phyloP scores from a whole-genome alignment of 2,113 vertebrate genomes.

The Hylia prasina region DNA sequence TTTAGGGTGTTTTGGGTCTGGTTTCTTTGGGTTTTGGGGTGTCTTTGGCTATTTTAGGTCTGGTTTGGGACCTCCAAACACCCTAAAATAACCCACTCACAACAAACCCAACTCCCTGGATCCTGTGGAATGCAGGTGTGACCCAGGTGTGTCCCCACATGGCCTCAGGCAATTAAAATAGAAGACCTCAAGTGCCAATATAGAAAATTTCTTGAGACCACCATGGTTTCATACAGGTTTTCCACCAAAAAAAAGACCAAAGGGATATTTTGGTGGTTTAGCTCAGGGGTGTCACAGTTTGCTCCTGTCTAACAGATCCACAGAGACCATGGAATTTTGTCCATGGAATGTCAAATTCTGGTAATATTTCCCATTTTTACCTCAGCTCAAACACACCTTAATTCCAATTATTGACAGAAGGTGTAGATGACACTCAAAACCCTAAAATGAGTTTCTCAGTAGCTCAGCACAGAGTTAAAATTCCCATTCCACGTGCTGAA shows the following conservation, averaged over 20 bases:
- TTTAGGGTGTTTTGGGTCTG: neutral
- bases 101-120: neutral
- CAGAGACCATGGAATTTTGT: fast-evolving
- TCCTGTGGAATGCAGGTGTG: neutral
- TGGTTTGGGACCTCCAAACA: no score
- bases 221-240: fast-evolving
- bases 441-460: neutral
- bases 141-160: neutral
- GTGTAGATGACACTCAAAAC: neutral
- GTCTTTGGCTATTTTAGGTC: no score
- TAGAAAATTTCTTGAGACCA: neutral
- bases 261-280: neutral
- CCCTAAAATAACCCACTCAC: no score
- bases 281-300: neutral
- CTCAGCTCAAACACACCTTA: neutral
- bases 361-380: neutral
- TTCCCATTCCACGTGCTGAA: neutral
- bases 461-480: neutral
- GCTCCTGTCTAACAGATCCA: neutral
- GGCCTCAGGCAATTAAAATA: neutral
- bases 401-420: neutral
- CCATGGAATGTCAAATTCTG: neutral
- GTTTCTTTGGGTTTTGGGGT: no score
- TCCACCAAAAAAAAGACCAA: neutral
- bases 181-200: neutral